Percentiles rank a stretch among this genome's conserved stretches.
Evolutionary conservation across 2,888 invertebrate species (phyloP).

Genomic region (Dryocosmus kuriphilus): DNA sequence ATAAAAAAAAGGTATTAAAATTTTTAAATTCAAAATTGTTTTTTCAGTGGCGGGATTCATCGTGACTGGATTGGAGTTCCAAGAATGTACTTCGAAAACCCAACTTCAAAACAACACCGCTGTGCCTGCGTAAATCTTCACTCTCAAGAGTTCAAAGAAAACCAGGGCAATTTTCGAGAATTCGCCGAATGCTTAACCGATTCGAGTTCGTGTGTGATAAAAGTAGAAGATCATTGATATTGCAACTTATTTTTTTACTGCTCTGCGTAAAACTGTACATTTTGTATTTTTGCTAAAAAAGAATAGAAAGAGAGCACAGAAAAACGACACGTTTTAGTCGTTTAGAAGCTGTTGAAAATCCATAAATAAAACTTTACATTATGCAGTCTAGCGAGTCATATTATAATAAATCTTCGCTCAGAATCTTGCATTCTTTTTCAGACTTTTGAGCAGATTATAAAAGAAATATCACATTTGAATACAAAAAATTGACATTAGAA

Average conservation of each 20-base stretch:
- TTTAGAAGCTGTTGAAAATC: not conserved
- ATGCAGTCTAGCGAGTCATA: not conserved
- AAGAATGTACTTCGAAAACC: constrained; percentile 85
- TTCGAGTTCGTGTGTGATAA: constrained; percentile 80
- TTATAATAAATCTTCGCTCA: not conserved
- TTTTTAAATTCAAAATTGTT: constrained; percentile 56
- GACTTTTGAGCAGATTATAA: not conserved
- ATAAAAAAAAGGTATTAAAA: too few species aligned
- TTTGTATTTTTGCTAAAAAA: not conserved
- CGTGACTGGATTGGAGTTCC: constrained; percentile 95
- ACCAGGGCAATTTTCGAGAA: constrained; percentile 79
- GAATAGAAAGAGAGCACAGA: not conserved
- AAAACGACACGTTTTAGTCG: not conserved
- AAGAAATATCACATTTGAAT: not conserved
- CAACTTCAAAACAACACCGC: constrained; percentile 83
- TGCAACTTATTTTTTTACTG: constrained; percentile 38
- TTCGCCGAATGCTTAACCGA: constrained; percentile 83
- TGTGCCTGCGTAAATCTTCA: constrained; percentile 89
- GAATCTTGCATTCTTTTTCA: not conserved
- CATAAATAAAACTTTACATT: not conserved
- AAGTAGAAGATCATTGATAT: constrained; percentile 46
- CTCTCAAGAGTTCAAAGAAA: constrained; percentile 77
- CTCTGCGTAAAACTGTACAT: not conserved
- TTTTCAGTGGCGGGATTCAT: constrained; percentile 90
- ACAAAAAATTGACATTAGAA: not conserved